Conservation (phyloP, 2,797 vertebrate genomes). For the Poecilia picta region DNA sequence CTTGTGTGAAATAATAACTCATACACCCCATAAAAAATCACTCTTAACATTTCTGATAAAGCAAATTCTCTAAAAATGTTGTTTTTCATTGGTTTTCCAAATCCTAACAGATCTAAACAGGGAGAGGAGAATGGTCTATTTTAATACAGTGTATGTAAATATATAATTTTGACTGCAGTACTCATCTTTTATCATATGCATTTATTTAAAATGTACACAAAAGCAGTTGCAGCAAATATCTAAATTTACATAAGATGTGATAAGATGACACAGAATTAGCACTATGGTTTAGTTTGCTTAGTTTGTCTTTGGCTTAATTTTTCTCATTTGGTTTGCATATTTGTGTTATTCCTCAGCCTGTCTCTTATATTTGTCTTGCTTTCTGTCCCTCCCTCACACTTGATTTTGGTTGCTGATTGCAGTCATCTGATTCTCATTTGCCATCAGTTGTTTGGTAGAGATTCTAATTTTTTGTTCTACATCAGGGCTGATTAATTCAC, state of each 20-base stretch:
- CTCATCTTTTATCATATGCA: neutral
- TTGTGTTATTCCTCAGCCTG: neutral
- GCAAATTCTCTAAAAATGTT: neutral
- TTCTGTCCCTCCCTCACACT: neutral
- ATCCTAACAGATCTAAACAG: neutral
- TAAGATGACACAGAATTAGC: neutral
- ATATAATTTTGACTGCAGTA: neutral
- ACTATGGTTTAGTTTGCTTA: neutral
- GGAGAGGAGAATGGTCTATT: neutral
- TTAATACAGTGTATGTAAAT: neutral
- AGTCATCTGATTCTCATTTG: conserved; percentile 1
- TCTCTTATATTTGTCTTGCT: neutral
- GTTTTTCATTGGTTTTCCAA: neutral
- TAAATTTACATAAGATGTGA: neutral
- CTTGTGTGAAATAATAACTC: too few species aligned
- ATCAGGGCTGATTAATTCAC: neutral
- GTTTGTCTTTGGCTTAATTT: neutral
- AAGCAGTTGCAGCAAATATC: neutral
- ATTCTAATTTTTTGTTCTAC: neutral
- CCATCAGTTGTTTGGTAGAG: neutral
- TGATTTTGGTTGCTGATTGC: neutral
- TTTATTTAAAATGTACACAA: neutral
- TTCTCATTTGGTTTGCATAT: neutral
- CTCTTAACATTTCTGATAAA: neutral
- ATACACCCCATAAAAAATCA: too few species aligned